Evolutionary conservation across 2,888 invertebrate genomes (phyloP).

Genomic region (Notocelia uddmanniana): DNA sequence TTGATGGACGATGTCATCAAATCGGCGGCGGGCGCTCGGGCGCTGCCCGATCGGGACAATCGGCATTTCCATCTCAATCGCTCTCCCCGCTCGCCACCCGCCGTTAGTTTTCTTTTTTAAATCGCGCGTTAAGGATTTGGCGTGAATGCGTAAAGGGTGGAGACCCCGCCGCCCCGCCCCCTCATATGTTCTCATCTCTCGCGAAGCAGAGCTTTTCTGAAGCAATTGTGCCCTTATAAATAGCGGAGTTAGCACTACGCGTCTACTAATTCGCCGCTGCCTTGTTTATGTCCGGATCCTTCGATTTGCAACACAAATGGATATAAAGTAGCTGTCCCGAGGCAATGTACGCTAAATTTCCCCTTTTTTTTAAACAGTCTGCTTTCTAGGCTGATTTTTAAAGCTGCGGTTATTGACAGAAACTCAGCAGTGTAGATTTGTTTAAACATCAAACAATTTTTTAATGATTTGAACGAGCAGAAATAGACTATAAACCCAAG

Average conservation of each 20-base stretch:
- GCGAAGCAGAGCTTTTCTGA: conserved; percentile 52
- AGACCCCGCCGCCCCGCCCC: conserved; percentile 63
- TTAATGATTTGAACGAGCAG: no score
- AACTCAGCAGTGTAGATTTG: neutral
- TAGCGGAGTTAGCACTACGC: conserved; percentile 58
- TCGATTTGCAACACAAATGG: conserved; percentile 46
- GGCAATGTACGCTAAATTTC: conserved; percentile 36
- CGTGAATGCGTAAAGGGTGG: conserved; percentile 83
- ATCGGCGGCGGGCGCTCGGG: conserved; percentile 28
- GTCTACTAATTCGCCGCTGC: conserved; percentile 56
- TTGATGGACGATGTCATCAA: conserved; percentile 9
- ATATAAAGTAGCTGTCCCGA: conserved; percentile 42
- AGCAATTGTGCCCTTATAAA: conserved; percentile 65
- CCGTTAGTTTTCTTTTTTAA: conserved; percentile 85
- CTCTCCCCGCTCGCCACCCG: conserved; percentile 61
- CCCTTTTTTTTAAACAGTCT: conserved; percentile 17
- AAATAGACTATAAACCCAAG: neutral
- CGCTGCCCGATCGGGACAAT: conserved; percentile 70
- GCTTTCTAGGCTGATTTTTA: conserved; percentile 2
- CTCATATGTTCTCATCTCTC: conserved; percentile 75
- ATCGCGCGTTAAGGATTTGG: conserved; percentile 85
- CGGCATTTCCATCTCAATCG: conserved; percentile 83
- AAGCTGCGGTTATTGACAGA: neutral
- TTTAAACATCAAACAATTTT: no score
- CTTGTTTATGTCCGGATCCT: conserved; percentile 49